phyloP scores from a whole-genome alignment of 2,113 vertebrate species.

The Murina feae region DNA sequence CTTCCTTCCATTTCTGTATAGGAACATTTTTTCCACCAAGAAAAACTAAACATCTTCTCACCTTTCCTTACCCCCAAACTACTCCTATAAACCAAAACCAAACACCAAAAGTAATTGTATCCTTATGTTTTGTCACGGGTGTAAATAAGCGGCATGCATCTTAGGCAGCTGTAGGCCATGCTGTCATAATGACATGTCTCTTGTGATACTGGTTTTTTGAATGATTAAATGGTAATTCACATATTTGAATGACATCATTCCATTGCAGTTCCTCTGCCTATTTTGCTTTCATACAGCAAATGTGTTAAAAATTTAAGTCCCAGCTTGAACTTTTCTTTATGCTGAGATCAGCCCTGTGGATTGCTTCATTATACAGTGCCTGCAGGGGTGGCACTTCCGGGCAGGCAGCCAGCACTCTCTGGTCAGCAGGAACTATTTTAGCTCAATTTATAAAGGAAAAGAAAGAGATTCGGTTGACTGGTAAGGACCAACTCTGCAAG shows the following conservation, averaged over 20 bases:
- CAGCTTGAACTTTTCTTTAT: constrained; percentile 59
- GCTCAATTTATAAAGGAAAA: constrained; percentile 46
- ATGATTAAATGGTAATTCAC: background rate
- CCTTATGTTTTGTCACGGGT: background rate
- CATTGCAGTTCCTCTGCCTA: constrained; percentile 4
- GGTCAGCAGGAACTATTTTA: constrained; percentile 50
- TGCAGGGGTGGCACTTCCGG: constrained; percentile 36
- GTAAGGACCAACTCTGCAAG: constrained; percentile 36
- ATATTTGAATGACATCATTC: constrained; percentile 35
- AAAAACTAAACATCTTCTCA: background rate
- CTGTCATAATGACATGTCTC: background rate
- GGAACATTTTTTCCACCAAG: background rate
- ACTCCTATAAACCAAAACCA: background rate
- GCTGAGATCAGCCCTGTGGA: constrained; percentile 64
- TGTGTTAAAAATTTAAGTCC: constrained; percentile 55
- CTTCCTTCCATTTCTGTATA: background rate
- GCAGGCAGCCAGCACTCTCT: constrained; percentile 36
- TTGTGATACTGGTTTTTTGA: background rate
- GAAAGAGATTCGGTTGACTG: constrained; percentile 44
- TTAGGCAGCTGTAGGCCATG: background rate
- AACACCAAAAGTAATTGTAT: background rate
- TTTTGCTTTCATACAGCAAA: constrained; percentile 55
- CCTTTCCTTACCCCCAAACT: background rate
- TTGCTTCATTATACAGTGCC: constrained; percentile 45
- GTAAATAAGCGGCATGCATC: background rate